A percentile compares a stretch with the other conserved stretches of the same genome.
phyloP scores from a whole-genome alignment of 1,140 invertebrate genomes.

The Contarinia nasturtii region DNA sequence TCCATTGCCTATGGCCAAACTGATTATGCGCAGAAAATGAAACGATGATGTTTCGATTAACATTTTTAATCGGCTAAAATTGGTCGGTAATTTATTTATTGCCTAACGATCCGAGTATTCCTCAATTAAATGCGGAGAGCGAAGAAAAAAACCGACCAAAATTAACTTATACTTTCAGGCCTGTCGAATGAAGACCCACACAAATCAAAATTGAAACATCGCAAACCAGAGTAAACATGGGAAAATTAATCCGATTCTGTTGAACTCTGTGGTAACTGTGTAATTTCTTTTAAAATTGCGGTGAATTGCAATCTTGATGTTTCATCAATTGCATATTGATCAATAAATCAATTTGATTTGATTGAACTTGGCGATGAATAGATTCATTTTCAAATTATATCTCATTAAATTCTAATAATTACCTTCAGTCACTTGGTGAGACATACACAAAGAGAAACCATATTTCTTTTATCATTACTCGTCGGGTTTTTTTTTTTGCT shows the following conservation, averaged over 20 bases:
- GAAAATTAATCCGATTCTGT: not conserved
- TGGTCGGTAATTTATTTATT: too few species aligned
- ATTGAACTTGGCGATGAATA: not conserved
- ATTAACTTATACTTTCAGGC: too few species aligned
- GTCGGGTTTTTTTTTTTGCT: not conserved
- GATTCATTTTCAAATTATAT: not conserved
- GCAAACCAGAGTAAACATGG: slow-evolving; percentile 5
- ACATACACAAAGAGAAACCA: not conserved
- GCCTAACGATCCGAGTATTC: too few species aligned
- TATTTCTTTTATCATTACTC: not conserved
- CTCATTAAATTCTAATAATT: not conserved
- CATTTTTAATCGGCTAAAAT: too few species aligned
- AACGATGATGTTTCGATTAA: too few species aligned
- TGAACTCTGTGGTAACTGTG: not conserved
- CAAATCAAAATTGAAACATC: too few species aligned
- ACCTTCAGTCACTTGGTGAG: not conserved
- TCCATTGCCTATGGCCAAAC: too few species aligned
- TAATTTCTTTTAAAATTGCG: not conserved
- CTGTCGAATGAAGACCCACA: too few species aligned
- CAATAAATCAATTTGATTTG: not conserved
- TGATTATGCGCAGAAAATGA: too few species aligned
- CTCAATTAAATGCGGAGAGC: too few species aligned
- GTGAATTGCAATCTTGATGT: not conserved
- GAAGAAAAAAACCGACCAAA: too few species aligned
- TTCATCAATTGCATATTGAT: not conserved